Percentiles rank a stretch among this genome's conserved stretches.
These are phyloP conservation scores for Dysdera silvatica DNA, from an alignment of 1,140 invertebrate species.

Conservation along the genomic window DNA sequence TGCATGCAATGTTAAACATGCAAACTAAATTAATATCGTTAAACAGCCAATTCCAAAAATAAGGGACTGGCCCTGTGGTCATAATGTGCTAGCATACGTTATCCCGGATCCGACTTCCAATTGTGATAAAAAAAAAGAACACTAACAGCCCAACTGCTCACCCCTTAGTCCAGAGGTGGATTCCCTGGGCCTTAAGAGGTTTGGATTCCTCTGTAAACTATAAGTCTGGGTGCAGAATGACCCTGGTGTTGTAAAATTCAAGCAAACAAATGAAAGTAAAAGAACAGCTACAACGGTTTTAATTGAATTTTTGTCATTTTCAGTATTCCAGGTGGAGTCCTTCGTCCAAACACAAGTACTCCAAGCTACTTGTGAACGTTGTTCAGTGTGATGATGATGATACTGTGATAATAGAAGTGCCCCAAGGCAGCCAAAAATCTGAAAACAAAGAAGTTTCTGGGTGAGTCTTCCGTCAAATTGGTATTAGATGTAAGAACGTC, in stretches of 20 bases:
- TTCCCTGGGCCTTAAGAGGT: too few species aligned
- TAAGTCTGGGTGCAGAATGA: too few species aligned
- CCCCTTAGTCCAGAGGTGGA: too few species aligned
- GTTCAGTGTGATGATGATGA: slow-evolving; percentile 28
- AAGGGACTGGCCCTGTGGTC: too few species aligned
- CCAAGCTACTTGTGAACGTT: slow-evolving; percentile 14
- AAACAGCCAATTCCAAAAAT: too few species aligned
- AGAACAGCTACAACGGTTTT: background rate
- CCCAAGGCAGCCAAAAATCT: slow-evolving; percentile 7
- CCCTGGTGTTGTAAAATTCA: background rate
- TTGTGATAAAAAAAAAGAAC: too few species aligned
- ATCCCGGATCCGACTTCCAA: too few species aligned
- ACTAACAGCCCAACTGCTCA: too few species aligned
- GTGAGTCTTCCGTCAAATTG: background rate
- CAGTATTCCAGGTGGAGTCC: slow-evolving; percentile 28
- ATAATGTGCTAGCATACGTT: too few species aligned
- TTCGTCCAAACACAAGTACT: slow-evolving; percentile 27
- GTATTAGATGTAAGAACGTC: background rate
- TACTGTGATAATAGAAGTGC: slow-evolving; percentile 29
- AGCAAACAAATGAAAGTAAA: background rate
- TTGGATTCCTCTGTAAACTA: too few species aligned
- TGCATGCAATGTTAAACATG: too few species aligned
- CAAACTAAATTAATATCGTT: too few species aligned
- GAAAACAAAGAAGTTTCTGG: slow-evolving; percentile 12
- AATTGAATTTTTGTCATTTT: background rate